phyloP scores from a whole-genome alignment of 2,797 vertebrate species.

The Pogonophryne albipinna region DNA sequence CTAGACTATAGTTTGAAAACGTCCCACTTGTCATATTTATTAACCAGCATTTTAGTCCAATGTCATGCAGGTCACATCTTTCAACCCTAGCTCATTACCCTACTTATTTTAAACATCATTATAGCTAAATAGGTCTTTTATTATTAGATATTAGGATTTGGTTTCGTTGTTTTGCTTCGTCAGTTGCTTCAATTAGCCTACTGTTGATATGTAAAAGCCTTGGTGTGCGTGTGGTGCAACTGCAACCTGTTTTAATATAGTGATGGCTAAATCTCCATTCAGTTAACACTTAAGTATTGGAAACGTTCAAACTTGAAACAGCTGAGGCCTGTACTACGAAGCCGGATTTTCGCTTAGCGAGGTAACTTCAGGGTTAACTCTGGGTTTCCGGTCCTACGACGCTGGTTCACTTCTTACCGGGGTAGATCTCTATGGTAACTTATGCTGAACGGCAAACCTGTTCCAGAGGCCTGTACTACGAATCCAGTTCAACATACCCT shows the following conservation, averaged over 20 bases:
- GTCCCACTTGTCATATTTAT: background rate
- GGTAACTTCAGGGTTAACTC: too few relatives aligned
- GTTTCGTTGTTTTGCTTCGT: background rate
- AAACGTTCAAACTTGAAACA: conserved; percentile 11
- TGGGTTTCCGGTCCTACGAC: too few relatives aligned
- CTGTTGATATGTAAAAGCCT: too few relatives aligned
- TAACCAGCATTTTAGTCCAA: background rate
- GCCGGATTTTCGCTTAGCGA: too few relatives aligned
- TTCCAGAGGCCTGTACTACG: too few relatives aligned
- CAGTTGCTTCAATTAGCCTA: background rate
- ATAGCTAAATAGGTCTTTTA: background rate
- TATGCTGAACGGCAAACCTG: too few relatives aligned
- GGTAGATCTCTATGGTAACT: too few relatives aligned
- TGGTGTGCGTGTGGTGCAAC: background rate
- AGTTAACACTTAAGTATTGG: conserved; percentile 1
- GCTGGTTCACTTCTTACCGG: too few relatives aligned
- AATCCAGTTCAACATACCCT: too few relatives aligned
- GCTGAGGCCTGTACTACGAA: background rate
- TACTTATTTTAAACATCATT: background rate
- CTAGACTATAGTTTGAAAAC: background rate
- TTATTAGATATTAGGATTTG: background rate
- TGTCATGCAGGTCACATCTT: background rate
- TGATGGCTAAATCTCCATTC: background rate
- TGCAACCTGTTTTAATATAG: conserved; percentile 3
- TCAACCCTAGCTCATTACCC: background rate